These are phyloP conservation scores for Thalpophila matura DNA, from an alignment of 2,888 invertebrate genomes.

Conservation along the genomic window DNA sequence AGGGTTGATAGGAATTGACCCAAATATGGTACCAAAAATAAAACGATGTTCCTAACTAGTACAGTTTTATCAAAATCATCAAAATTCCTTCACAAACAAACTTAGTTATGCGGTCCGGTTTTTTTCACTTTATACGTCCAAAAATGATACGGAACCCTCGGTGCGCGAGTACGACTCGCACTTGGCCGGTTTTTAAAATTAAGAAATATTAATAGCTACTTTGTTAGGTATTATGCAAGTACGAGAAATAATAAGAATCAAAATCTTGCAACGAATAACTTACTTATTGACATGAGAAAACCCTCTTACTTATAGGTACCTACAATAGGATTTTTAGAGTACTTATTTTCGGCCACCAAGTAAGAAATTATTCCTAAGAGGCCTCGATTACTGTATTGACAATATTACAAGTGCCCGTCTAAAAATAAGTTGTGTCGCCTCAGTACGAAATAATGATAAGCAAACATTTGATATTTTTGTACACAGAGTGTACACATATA, in stretches of 20 bases:
- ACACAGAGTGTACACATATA: slow-evolving; percentile 20
- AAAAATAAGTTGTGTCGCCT: slow-evolving; percentile 53
- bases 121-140: too few species aligned
- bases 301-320: slow-evolving; percentile 15
- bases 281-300: slow-evolving; percentile 16
- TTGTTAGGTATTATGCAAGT: too few species aligned
- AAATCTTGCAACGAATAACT: background rate
- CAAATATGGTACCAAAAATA: too few species aligned
- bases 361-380: slow-evolving; percentile 52
- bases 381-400: slow-evolving; percentile 65
- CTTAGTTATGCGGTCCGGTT: too few species aligned
- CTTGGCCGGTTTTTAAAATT: too few species aligned
- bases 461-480: slow-evolving; percentile 60
- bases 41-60: too few species aligned
- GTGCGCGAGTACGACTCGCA: too few species aligned
- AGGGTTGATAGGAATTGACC: too few species aligned
- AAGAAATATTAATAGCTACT: too few species aligned
- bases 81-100: too few species aligned
- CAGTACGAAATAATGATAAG: slow-evolving; percentile 64
- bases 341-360: slow-evolving; percentile 50
- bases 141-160: too few species aligned
- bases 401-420: slow-evolving; percentile 57
- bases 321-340: slow-evolving; percentile 7
- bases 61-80: too few species aligned
- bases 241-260: slow-evolving; percentile 9